phyloP scores from a whole-genome alignment of 2,888 invertebrate species.

The Ceriagrion tenellum region DNA sequence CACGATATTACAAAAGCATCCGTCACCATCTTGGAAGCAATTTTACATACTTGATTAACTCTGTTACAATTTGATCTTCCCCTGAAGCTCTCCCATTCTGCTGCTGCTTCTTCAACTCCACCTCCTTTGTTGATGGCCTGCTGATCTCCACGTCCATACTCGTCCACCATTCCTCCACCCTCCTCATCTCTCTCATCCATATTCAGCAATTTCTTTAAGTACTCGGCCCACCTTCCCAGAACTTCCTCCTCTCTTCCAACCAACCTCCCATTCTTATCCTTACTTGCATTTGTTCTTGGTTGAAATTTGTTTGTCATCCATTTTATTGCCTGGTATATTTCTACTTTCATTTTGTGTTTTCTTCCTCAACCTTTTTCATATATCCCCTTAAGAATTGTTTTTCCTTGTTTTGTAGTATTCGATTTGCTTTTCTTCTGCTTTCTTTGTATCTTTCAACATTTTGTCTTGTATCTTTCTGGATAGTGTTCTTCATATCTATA shows the following conservation, averaged over 20 bases:
- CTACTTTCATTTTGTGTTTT: too few relatives aligned
- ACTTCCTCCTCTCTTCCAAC: too few relatives aligned
- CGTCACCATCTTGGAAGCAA: too few relatives aligned
- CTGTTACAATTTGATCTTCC: neutral
- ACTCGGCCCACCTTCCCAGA: too few relatives aligned
- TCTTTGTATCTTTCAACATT: neutral
- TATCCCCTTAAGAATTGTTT: too few relatives aligned
- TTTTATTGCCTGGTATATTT: too few relatives aligned
- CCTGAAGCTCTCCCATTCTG: slow-evolving; percentile 6
- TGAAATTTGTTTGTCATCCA: too few relatives aligned
- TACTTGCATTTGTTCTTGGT: too few relatives aligned
- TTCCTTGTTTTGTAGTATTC: neutral
- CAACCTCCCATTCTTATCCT: too few relatives aligned
- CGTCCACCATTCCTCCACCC: neutral
- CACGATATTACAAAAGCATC: too few relatives aligned
- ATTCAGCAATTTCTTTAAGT: too few relatives aligned
- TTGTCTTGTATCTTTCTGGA: neutral
- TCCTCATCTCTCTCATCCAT: neutral
- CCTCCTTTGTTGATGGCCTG: neutral
- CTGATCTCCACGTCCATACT: neutral
- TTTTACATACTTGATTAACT: neutral
- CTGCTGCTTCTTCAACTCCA: neutral
- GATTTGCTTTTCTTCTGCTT: neutral
- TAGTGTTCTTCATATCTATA: neutral
- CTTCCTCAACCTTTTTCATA: too few relatives aligned